Conservation (phyloP, 2,888 invertebrate genomes). For the Nemurella pictetii region DNA sequence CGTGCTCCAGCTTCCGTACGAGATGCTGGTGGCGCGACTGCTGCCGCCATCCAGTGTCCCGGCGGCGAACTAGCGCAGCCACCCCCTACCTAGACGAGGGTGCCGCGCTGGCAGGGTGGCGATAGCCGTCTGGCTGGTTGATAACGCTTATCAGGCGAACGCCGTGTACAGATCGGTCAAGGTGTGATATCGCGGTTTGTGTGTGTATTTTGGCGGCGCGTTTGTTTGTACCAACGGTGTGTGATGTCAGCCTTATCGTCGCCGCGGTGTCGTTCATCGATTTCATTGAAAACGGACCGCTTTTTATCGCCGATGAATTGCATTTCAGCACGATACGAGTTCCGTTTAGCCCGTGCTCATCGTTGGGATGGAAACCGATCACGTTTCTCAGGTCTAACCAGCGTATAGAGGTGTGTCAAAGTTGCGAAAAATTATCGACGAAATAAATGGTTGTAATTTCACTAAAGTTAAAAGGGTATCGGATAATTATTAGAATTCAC, state of each 20-base stretch:
- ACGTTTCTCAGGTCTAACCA: neutral
- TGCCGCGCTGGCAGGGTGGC: neutral
- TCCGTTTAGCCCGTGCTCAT: neutral
- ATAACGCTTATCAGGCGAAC: neutral
- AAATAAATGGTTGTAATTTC: conserved; percentile 3
- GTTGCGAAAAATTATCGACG: neutral
- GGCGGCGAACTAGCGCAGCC: conserved; percentile 15
- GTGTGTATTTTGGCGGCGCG: neutral
- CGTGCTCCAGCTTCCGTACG: neutral
- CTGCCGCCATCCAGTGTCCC: conserved; percentile 1
- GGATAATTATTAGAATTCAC: neutral
- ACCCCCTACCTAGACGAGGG: neutral
- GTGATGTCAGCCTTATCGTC: neutral
- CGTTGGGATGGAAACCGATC: neutral
- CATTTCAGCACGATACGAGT: neutral
- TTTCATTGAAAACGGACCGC: neutral
- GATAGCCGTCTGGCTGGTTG: neutral
- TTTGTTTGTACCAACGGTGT: neutral
- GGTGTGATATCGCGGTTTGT: neutral
- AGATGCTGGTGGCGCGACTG: neutral
- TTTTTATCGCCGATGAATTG: neutral
- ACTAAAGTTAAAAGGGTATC: neutral
- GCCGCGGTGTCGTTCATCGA: neutral
- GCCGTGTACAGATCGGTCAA: neutral
- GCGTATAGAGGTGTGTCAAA: neutral